phyloP scores from a whole-genome alignment of 2,797 vertebrate genomes.

The Forpus xanthops region DNA sequence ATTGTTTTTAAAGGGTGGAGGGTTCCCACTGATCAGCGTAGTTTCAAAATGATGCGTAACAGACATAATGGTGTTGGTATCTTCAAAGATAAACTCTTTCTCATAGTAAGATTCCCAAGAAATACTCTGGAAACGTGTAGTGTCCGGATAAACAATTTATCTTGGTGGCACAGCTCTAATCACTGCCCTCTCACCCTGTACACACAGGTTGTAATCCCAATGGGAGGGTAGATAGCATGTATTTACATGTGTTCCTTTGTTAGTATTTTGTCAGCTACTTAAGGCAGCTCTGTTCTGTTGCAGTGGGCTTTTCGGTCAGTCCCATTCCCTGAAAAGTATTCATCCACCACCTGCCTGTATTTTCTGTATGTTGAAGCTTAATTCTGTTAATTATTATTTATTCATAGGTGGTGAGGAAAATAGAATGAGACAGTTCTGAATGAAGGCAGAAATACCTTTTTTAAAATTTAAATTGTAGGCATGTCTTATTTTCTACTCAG shows the following conservation, averaged over 20 bases:
- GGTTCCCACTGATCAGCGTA: neutral
- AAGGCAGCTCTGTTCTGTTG: conserved; percentile 72
- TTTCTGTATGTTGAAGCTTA: conserved; percentile 72
- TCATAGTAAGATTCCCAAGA: conserved; percentile 61
- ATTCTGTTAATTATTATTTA: conserved; percentile 81
- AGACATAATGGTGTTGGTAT: conserved; percentile 31
- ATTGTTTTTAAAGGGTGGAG: conserved; percentile 38
- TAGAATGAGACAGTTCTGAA: conserved; percentile 75
- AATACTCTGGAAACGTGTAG: conserved; percentile 65
- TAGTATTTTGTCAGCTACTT: conserved; percentile 83
- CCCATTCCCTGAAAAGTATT: conserved; percentile 54
- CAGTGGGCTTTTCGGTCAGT: conserved; percentile 65
- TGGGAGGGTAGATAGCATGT: conserved; percentile 85
- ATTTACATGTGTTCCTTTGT: conserved; percentile 91
- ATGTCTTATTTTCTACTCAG: conserved; percentile 80
- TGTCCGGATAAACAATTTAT: conserved; percentile 74
- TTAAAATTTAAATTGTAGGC: conserved; percentile 79
- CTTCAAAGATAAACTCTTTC: conserved; percentile 64
- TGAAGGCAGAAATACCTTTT: conserved; percentile 76
- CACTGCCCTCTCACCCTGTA: conserved; percentile 78
- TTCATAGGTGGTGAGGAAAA: conserved; percentile 71
- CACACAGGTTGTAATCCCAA: conserved; percentile 87
- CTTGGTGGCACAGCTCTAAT: conserved; percentile 70
- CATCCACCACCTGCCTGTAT: conserved; percentile 64
- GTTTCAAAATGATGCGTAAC: conserved; percentile 22